A percentile compares a stretch with the other conserved stretches of the same genome.
phyloP scores from a whole-genome alignment of 2,113 vertebrate species.

The Coregonus clupeaformis region DNA sequence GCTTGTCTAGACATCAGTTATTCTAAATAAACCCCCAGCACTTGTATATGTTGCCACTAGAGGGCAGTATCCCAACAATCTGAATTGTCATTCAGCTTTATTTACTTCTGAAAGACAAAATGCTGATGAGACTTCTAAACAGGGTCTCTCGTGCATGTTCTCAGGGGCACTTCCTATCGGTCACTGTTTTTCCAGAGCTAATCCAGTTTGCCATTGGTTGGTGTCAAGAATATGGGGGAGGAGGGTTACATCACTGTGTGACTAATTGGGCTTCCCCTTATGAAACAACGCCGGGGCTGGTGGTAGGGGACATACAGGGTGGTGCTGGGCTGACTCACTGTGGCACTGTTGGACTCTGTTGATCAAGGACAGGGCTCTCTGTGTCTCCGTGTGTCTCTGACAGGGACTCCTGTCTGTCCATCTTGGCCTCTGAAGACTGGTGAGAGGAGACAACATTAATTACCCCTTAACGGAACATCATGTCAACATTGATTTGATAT shows the following conservation, averaged over 20 bases:
- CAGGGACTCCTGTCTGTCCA: slow-evolving; percentile 76
- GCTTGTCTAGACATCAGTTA: neutral
- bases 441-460: neutral
- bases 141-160: neutral
- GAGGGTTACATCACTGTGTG: slow-evolving; percentile 17
- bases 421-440: slow-evolving; percentile 80
- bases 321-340: slow-evolving; percentile 64
- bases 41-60: slow-evolving; percentile 25
- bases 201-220: neutral
- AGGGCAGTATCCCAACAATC: slow-evolving; percentile 20
- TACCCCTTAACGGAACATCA: neutral
- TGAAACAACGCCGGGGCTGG: slow-evolving; percentile 53
- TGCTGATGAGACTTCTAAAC: neutral
- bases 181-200: neutral
- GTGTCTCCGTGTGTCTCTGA: slow-evolving; percentile 57
- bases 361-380: slow-evolving; percentile 52
- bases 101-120: neutral
- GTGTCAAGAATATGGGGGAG: neutral
- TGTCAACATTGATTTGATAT: neutral
- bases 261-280: slow-evolving; percentile 35
- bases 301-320: slow-evolving; percentile 34
- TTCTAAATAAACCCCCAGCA: neutral
- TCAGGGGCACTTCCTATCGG: neutral
- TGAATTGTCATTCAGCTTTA: neutral
- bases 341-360: slow-evolving; percentile 44